Conservation (phyloP, 2,113 vertebrate genomes). For the Lichenostomus cassidix region DNA sequence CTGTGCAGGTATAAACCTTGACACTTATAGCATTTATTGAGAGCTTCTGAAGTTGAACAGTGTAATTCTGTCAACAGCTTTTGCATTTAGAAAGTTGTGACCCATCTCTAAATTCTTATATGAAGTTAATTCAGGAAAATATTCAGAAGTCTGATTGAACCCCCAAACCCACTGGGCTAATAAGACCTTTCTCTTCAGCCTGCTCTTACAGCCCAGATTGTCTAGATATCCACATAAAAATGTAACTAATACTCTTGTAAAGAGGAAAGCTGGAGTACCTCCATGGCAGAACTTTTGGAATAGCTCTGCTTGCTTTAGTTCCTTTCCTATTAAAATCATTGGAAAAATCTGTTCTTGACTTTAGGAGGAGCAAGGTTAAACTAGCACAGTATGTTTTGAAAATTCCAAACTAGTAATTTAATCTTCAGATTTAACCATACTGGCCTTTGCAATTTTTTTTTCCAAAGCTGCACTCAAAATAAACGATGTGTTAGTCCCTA, state of each 20-base stretch:
- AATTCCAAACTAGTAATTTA: constrained; percentile 49
- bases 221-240: background rate
- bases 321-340: constrained; percentile 18
- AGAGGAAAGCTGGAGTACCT: background rate
- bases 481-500: constrained; percentile 52
- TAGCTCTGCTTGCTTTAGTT: background rate
- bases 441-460: background rate
- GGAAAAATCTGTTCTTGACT: constrained; percentile 16
- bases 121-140: background rate
- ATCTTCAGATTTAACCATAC: constrained; percentile 8
- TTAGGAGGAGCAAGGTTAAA: constrained; percentile 29
- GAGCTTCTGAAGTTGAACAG: background rate
- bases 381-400: constrained; percentile 21
- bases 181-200: background rate
- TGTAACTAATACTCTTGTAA: background rate
- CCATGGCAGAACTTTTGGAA: background rate
- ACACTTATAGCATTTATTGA: background rate
- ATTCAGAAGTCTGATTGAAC: background rate
- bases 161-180: background rate
- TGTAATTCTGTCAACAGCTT: background rate
- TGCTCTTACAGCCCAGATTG: background rate
- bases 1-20: background rate
- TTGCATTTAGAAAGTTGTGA: background rate
- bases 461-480: constrained; percentile 37
- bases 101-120: background rate